Base-by-base conservation (phyloP, 2,797 vertebrate genomes). In the Atherinosoma microstoma region DNA sequence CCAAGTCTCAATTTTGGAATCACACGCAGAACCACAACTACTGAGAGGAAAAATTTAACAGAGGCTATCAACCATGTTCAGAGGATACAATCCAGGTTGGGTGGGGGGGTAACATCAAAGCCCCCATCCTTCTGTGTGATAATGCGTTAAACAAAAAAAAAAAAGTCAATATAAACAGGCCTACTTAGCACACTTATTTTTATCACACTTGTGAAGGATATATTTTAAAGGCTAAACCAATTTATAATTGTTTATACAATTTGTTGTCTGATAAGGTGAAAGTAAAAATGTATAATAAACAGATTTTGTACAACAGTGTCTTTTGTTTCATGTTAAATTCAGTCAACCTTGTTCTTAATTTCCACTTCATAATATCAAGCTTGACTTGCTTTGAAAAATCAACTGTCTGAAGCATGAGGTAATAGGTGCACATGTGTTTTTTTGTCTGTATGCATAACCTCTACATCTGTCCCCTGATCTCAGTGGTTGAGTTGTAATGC, bases 401-500 rank as follows among this genome's bases (percentile, higher is more conserved):
- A 0, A 6, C 42, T 18, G 16, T 45, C 42, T 45, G 42, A 18
- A 1, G 22, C 4, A 12, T 24, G 49, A 15, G 15, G 27, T 12
- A 54, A 54, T 29, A 54, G 53, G 27, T 29, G 53, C 27, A 54
- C 53, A 27, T 27, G 10, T 10, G 40, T 60, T 29, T 58, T 56
- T 54, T 18, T 24, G n/a, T 53, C 18, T 15, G 24, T 13, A 49
- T 24, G 59, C 32, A 60, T 53, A 22, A 49, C 58, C 20, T 60
- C 49, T 38, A 20, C 42, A 36, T 60, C 57, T 45, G 22, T 16
- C 34, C 36, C 35, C 16, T 9, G 9, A 61, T 15, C 45, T 68
- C n/a, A 69, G 1, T 58, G 12, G 59, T 30, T 63, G 34, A 71
- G 29, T n/a, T n/a, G 47, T 68, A 42, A 32, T 24, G 11, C 66